Conservation (phyloP, 1,140 invertebrate species). For the Pseudomyrmex sp. region DNA sequence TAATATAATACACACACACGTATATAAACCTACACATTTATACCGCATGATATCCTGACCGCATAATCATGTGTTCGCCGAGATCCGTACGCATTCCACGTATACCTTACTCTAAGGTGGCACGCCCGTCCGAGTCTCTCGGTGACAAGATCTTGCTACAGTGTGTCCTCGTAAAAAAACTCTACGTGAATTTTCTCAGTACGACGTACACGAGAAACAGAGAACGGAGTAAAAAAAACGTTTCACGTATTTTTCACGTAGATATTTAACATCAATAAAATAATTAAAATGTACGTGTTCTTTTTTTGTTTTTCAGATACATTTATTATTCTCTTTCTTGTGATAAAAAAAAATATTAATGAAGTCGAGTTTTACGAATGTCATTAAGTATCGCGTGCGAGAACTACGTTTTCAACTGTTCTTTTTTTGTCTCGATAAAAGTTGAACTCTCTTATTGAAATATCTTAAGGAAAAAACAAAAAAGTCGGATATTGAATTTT, state of each 20-base stretch:
- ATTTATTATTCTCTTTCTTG: background rate
- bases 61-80: constrained; percentile 40
- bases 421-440: background rate
- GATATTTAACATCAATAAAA: no score
- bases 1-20: constrained; percentile 12
- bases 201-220: no score
- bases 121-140: background rate
- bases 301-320: no score
- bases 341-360: background rate
- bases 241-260: no score
- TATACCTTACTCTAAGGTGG: background rate
- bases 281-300: no score
- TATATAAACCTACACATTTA: constrained; percentile 4
- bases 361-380: background rate
- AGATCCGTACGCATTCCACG: background rate
- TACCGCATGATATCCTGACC: constrained; percentile 48
- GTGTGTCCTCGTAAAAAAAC: background rate
- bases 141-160: background rate
- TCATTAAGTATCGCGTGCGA: background rate
- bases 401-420: no score
- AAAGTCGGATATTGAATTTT: background rate
- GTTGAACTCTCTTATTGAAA: background rate
- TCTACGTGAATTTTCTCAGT: no score
- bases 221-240: no score
- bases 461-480: background rate